phyloP scores from a whole-genome alignment of 1,140 invertebrate genomes.

The Tetranychus urticae region DNA sequence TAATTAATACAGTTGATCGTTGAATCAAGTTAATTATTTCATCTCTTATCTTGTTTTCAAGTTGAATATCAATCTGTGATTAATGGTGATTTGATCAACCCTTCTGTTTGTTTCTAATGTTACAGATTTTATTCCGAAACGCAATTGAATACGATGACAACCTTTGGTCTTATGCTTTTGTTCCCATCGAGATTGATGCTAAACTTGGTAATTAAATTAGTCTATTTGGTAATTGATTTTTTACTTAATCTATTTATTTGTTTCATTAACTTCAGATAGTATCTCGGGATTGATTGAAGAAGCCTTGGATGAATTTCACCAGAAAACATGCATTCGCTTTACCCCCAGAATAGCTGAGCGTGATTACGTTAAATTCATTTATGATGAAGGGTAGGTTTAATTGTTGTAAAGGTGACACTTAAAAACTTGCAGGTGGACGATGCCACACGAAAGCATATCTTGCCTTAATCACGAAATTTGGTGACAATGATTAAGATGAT shows the following conservation, averaged over 20 bases:
- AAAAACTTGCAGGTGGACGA: background rate
- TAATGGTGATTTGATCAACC: too few relatives aligned
- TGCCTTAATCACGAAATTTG: too few relatives aligned
- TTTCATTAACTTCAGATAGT: background rate
- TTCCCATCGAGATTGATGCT: constrained; percentile 1
- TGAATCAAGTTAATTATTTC: too few relatives aligned
- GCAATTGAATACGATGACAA: background rate
- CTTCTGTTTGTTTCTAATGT: too few relatives aligned
- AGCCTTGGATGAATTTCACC: constrained; percentile 29
- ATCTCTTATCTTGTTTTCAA: too few relatives aligned
- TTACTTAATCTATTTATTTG: background rate
- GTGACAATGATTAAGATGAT: too few relatives aligned
- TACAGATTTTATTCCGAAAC: background rate
- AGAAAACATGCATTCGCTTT: constrained; percentile 34
- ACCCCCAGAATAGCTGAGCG: constrained; percentile 25
- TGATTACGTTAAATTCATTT: constrained; percentile 26
- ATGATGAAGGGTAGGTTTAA: constrained; percentile 10
- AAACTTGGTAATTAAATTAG: background rate
- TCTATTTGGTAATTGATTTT: background rate
- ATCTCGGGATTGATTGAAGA: constrained; percentile 7
- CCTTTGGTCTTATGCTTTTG: constrained; percentile 7
- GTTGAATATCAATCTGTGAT: too few relatives aligned
- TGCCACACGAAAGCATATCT: too few relatives aligned
- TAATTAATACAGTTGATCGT: too few relatives aligned
- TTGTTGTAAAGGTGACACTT: background rate